These are phyloP conservation scores for Enteromius thamalakanensis DNA, from an alignment of 2,797 vertebrate genomes.

Conservation along the genomic window DNA sequence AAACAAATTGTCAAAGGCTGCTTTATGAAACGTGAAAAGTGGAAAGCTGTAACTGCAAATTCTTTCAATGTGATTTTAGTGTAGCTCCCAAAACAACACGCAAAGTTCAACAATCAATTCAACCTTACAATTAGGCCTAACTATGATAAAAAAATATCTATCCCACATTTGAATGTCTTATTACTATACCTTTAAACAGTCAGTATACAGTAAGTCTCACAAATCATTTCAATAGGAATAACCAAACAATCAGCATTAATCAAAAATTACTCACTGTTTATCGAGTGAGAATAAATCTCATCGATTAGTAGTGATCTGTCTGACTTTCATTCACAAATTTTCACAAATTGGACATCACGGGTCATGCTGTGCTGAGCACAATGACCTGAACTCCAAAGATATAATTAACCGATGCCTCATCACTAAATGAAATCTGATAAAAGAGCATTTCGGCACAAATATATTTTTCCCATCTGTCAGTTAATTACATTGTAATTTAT, in stretches of 20 bases:
- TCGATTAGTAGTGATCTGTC: background rate
- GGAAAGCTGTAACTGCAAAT: background rate
- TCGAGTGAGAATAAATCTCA: background rate
- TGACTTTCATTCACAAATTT: slow-evolving; percentile 2
- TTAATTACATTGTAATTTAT: slow-evolving; percentile 14
- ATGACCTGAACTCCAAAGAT: slow-evolving; percentile 8
- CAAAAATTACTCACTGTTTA: background rate
- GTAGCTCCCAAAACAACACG: background rate
- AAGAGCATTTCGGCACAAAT: background rate
- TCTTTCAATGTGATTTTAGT: background rate
- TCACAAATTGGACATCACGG: slow-evolving; percentile 8
- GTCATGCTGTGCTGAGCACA: slow-evolving; percentile 2
- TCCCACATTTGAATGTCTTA: background rate
- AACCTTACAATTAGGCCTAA: background rate
- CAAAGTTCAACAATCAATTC: background rate
- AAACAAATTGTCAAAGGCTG: background rate
- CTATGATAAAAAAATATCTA: background rate
- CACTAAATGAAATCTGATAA: slow-evolving; percentile 16
- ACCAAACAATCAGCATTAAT: background rate
- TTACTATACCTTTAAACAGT: background rate
- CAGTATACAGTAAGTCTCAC: background rate
- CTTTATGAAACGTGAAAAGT: background rate
- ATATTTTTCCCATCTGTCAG: slow-evolving; percentile 10
- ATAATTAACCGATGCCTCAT: slow-evolving; percentile 4
- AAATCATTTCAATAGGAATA: background rate